Conservation (phyloP, 2,113 vertebrate species). For the Anarhynchus alexandrinus region DNA sequence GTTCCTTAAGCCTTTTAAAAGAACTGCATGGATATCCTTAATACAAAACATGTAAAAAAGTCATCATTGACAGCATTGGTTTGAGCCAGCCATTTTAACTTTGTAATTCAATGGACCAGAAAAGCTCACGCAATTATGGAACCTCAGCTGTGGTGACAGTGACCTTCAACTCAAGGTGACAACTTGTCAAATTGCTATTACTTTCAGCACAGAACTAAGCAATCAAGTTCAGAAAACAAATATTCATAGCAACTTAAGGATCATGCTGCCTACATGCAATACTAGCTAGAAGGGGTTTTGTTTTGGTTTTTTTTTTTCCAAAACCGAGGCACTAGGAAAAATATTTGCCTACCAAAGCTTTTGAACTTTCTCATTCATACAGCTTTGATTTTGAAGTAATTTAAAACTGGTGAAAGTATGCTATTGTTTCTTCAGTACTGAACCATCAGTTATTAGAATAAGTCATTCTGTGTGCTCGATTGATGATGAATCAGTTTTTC, state of each 20-base stretch:
- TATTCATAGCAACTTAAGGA: not conserved
- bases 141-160: not conserved
- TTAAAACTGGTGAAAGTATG: not conserved
- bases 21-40: not conserved
- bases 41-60: not conserved
- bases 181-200: not conserved
- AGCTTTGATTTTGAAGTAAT: not conserved
- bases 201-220: not conserved
- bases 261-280: not conserved
- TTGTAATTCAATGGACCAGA: not conserved
- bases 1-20: not conserved
- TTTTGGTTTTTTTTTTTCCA: not conserved
- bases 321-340: not conserved
- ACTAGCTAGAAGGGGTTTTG: not conserved
- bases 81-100: not conserved
- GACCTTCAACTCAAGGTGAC: not conserved
- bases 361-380: not conserved
- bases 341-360: not conserved
- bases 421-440: not conserved
- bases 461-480: not conserved
- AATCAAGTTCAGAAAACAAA: not conserved
- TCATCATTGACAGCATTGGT: not conserved
- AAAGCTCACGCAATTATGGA: not conserved
- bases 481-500: not conserved
- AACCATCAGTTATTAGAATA: not conserved